Conservation (phyloP, 2,113 vertebrate species). For the Gallinago jamesoni region DNA sequence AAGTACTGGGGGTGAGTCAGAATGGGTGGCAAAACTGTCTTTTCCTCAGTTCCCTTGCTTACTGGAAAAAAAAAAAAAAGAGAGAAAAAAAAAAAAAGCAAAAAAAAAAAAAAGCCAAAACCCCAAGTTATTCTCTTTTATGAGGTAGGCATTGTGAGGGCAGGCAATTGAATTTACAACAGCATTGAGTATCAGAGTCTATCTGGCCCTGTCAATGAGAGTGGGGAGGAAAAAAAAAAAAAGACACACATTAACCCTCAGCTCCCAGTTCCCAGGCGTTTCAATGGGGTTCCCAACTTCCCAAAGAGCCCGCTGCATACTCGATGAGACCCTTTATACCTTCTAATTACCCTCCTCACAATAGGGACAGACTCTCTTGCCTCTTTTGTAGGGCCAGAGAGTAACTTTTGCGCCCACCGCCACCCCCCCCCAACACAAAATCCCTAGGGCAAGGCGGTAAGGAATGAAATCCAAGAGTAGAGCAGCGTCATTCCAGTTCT, state of each 20-base stretch:
- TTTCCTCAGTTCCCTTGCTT: conserved; percentile 45
- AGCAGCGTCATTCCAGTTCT: not conserved
- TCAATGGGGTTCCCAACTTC: conserved; percentile 83
- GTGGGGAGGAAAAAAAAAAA: conserved; percentile 24
- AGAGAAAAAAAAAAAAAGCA: not conserved
- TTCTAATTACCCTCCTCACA: conserved; percentile 88
- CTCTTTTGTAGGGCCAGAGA: conserved; percentile 53
- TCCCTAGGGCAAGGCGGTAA: not conserved
- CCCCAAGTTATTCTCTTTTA: conserved; percentile 70
- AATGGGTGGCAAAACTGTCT: conserved; percentile 69
- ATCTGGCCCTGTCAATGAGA: conserved; percentile 82
- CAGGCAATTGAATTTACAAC: conserved; percentile 82
- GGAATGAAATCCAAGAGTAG: not conserved
- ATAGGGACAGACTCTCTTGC: conserved; percentile 70
- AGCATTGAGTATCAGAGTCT: conserved; percentile 81
- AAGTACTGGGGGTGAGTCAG: conserved; percentile 47
- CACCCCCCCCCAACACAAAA: no score
- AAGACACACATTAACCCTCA: conserved; percentile 86
- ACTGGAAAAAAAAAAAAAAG: not conserved
- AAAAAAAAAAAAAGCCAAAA: conserved; percentile 39
- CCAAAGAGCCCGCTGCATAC: conserved; percentile 88
- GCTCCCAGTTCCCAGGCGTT: conserved; percentile 82
- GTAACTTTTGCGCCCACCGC: not conserved
- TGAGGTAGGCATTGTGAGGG: conserved; percentile 72
- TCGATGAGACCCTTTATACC: conserved; percentile 87